Evolutionary conservation across 2,113 vertebrate species (phyloP).

Genomic region (Motacilla alba): DNA sequence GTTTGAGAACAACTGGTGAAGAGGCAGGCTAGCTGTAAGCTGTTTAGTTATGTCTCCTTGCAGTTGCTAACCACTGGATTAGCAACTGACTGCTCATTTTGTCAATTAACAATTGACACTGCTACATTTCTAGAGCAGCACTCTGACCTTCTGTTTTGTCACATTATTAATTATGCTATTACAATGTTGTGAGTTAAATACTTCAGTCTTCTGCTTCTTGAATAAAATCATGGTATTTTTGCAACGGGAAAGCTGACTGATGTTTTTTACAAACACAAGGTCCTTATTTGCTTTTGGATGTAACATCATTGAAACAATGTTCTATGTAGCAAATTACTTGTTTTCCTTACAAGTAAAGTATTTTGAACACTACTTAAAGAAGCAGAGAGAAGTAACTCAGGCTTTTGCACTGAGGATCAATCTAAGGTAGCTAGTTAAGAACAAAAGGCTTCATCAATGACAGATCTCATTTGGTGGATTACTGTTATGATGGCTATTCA

Average conservation of each 20-base stretch:
- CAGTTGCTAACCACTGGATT: not conserved
- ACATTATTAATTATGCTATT: not conserved
- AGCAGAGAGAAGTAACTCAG: not conserved
- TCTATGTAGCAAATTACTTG: not conserved
- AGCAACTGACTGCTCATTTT: not conserved
- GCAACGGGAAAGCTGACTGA: not conserved
- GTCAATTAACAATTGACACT: not conserved
- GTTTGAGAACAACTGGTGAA: not conserved
- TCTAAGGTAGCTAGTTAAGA: not conserved
- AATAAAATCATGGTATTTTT: not conserved
- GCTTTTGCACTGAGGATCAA: not conserved
- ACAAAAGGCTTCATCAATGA: not conserved
- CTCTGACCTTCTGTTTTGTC: not conserved
- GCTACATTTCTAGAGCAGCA: not conserved
- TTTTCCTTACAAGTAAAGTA: not conserved
- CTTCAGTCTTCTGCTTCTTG: not conserved
- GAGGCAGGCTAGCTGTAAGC: not conserved
- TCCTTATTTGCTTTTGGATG: not conserved
- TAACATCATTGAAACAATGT: not conserved
- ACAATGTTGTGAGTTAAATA: not conserved
- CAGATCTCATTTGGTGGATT: not conserved
- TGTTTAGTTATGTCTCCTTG: not conserved
- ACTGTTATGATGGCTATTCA: not conserved
- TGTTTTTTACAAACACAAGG: not conserved
- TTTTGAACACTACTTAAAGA: not conserved